Base-by-base conservation (phyloP, 2,888 invertebrate genomes). In the Drosophila infuscata region DNA sequence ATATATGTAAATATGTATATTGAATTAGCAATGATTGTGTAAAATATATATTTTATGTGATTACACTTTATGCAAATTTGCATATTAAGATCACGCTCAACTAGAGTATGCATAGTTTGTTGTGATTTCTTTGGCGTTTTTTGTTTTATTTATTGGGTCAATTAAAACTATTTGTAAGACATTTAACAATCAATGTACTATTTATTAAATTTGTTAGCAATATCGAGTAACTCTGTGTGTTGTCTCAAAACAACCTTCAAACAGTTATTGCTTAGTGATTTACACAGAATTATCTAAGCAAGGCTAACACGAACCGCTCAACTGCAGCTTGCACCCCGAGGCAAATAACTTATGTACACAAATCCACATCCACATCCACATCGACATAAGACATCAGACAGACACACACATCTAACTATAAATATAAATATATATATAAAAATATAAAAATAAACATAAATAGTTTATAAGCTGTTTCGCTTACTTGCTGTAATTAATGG, bases 271-370 rank as follows among this genome's bases (percentile, higher is more conserved):
- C 51, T 65, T 32, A 33, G 38, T 46, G 61, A 61, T 48, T 57
- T 46, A 53, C 38, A 65, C 65, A 43, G 36, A 72, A 60, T 43
- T 57, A 72, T 56, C 59, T 46, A 51, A 60, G 57, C 52, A 60
- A 63, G 52, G 66, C 60, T 74, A 68, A 30, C 58, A 68, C 59
- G 74, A 62, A 73, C 58, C 58, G 73, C 36, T 57, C 57, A 60
- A 38, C 66, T 35, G 20, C 48, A 25, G 35, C 46, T 46, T 46
- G 38, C 38, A 35, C 20, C 41, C 56, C 53, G 29, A 30, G 15
- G 66, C 54, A 17, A 56, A 48, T 65, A 59, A 41, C 51, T 63
- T 57, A 63, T 63, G 51, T 30, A 36, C 54, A 72, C 54, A 43
- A 17, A 53, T 30, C 17, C 38, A 53, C 29, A 20, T 1, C 15